Evolutionary conservation across 2,797 vertebrate genomes (phyloP).

Genomic region (Crocidura indochinensis): DNA sequence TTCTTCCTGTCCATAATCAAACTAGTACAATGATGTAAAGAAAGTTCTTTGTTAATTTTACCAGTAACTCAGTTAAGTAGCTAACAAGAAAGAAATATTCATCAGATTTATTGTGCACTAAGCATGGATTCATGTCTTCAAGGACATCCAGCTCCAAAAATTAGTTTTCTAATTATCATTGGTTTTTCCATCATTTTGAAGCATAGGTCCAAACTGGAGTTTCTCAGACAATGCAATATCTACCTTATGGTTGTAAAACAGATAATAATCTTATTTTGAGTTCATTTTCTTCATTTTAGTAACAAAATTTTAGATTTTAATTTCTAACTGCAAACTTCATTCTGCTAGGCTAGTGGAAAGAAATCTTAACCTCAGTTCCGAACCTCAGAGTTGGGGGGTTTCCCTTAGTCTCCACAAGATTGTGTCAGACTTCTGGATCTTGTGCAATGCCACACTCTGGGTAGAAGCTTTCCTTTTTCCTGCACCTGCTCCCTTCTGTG

Average conservation of each 20-base stretch:
- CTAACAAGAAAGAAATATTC: slow-evolving; percentile 3
- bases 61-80: neutral
- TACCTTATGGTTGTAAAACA: neutral
- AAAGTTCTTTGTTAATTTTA: slow-evolving; percentile 22
- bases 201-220: neutral
- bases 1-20: slow-evolving; percentile 50
- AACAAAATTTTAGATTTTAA: slow-evolving; percentile 73
- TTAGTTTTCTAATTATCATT: neutral
- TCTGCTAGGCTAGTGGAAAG: slow-evolving; percentile 84
- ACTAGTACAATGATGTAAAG: slow-evolving; percentile 38
- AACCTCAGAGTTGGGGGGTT: slow-evolving; percentile 67
- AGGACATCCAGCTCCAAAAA: neutral
- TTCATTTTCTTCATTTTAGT: slow-evolving; percentile 75
- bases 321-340: slow-evolving; percentile 79
- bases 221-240: neutral
- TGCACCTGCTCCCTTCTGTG: slow-evolving; percentile 14
- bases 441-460: slow-evolving; percentile 42
- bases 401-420: slow-evolving; percentile 74
- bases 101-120: neutral
- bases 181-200: neutral
- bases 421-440: slow-evolving; percentile 78
- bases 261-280: slow-evolving; percentile 44
- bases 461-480: slow-evolving; percentile 2
- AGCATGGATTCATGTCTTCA: neutral
- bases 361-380: slow-evolving; percentile 74